Evolutionary conservation across 1,140 invertebrate genomes (phyloP), one percentile per base, ranked within the genome.

Genomic region (Aphaenogaster rudis): DNA sequence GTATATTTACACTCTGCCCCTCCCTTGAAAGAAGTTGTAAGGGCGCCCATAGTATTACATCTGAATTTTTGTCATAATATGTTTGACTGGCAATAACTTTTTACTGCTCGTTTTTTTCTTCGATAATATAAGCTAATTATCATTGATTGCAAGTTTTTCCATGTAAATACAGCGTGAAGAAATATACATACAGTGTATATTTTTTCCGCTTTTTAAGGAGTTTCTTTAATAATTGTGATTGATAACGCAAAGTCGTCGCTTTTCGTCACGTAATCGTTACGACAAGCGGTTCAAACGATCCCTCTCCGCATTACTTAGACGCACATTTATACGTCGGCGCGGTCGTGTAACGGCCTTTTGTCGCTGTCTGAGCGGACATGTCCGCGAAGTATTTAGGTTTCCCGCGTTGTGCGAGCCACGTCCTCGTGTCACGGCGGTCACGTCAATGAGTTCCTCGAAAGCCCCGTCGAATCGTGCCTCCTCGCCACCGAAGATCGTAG

Each of bases 401-500:
- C 80, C 80, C 80, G 80, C 67, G 80, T 82, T 82, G 67, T 48
- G 80, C 67, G 67, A 82, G 80, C 80, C 80, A 74, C 69, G 69
- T 84, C 15, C 77, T 76, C 80, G 69, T 74, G 42, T 80, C 66
- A 69, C 36, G 17, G 33, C 28, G 11, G 88, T 91, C 88, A 91
- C 90, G 90, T 91, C 86, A 88, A 81, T 81, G 67, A 61, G 69
- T 89, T 89, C 88, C 74, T 86, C 87, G 88, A 89, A 91, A 80
- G 21, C 50, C 72, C 54, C 42, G n/a, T 82, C 67, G 80, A 84
- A 76, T 61, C 81, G 88, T 76, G 86, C 82, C 67, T 86, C 66
- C 57, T 50, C 61, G 57, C 76, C 81, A 74, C 57, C 69, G 78
- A 82, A 82, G 81, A 88, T 88, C 72, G 28, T 80, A 88, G 74